Conservation (phyloP, 2,113 vertebrate genomes). For the Nothobranchius furzeri region DNA sequence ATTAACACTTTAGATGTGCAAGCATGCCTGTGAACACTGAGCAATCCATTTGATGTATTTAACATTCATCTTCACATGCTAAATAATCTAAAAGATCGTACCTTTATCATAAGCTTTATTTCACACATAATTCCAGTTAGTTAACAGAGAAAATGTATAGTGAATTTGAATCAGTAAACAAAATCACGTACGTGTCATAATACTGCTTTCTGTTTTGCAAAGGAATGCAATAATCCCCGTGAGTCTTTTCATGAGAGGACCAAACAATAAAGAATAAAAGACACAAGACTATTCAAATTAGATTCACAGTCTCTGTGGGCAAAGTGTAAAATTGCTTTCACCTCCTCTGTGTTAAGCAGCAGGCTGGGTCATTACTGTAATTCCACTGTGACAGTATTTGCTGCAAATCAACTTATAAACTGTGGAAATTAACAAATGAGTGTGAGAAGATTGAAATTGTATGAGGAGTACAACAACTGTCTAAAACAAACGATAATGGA, state of each 20-base stretch:
- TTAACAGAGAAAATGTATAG: slow-evolving; percentile 8
- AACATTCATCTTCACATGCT: slow-evolving; percentile 9
- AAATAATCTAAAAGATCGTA: slow-evolving; percentile 27
- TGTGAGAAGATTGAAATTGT: slow-evolving; percentile 18
- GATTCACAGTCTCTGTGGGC: slow-evolving; percentile 66
- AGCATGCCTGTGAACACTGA: slow-evolving; percentile 6
- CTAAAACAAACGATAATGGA: slow-evolving; percentile 25
- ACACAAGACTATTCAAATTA: slow-evolving; percentile 62
- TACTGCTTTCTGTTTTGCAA: slow-evolving; percentile 4
- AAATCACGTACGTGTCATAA: not conserved
- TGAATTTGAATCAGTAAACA: slow-evolving; percentile 6
- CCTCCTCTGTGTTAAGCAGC: slow-evolving; percentile 62
- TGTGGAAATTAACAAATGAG: slow-evolving; percentile 57
- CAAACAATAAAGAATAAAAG: slow-evolving; percentile 67
- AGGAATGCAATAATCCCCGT: slow-evolving; percentile 34
- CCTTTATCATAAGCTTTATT: slow-evolving; percentile 27
- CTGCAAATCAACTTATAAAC: slow-evolving; percentile 59
- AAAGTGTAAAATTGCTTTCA: slow-evolving; percentile 76
- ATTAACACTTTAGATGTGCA: slow-evolving; percentile 4
- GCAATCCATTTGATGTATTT: slow-evolving; percentile 14
- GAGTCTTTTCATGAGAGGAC: slow-evolving; percentile 65
- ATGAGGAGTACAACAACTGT: slow-evolving; percentile 11
- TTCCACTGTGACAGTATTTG: slow-evolving; percentile 44
- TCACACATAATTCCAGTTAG: slow-evolving; percentile 36
- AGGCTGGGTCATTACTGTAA: slow-evolving; percentile 60